phyloP scores from a whole-genome alignment of 1,140 invertebrate species.

The Schmidtea mediterranea region DNA sequence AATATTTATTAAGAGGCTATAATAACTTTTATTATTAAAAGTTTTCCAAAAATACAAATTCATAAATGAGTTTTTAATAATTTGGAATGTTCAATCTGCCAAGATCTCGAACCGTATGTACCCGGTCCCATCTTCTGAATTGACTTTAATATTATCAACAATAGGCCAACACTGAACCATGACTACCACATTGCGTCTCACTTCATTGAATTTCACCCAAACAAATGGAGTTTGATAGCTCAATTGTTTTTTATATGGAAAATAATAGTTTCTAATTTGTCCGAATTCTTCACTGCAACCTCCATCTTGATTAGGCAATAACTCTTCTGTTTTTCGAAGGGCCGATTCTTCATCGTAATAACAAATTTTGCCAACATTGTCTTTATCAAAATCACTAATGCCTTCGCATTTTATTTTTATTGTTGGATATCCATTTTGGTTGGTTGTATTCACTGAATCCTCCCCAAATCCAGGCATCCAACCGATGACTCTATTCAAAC shows the following conservation, averaged over 20 bases:
- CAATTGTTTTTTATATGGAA: not conserved
- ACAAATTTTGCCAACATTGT: too few relatives aligned
- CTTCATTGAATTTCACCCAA: not conserved
- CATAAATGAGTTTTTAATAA: too few relatives aligned
- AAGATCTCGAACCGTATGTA: not conserved
- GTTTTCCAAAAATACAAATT: too few relatives aligned
- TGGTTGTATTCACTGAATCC: not conserved
- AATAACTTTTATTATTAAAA: too few relatives aligned
- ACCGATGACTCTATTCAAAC: not conserved
- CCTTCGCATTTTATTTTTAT: too few relatives aligned
- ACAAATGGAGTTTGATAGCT: not conserved
- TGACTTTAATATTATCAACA: not conserved
- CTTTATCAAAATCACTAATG: too few relatives aligned
- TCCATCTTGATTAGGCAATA: too few relatives aligned
- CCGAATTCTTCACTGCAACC: not conserved
- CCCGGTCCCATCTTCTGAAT: not conserved
- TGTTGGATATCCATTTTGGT: too few relatives aligned
- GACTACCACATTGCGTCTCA: not conserved
- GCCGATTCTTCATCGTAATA: too few relatives aligned
- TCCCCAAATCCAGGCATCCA: not conserved
- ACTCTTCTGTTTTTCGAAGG: too few relatives aligned
- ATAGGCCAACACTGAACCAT: not conserved
- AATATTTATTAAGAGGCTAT: too few relatives aligned
- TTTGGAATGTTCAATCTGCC: not conserved
- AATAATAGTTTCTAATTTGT: not conserved